A percentile compares a stretch with the other conserved stretches of the same genome.
These are phyloP conservation scores for Ophion ventricosus DNA, from an alignment of 2,888 invertebrate species.

Conservation along the genomic window DNA sequence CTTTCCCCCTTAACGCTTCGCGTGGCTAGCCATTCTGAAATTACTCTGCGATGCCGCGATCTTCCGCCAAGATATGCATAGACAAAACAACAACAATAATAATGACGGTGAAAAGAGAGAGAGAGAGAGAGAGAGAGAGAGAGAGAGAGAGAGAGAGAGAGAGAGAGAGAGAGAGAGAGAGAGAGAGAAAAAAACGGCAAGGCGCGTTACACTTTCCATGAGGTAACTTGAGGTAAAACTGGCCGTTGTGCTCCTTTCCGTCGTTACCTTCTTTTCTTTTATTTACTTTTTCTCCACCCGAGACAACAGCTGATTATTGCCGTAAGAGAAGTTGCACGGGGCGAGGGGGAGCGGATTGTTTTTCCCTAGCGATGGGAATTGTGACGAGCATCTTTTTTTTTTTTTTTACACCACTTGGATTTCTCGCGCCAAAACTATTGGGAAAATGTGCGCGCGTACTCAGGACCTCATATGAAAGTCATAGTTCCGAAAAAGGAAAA, in stretches of 20 bases:
- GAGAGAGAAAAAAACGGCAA: not conserved
- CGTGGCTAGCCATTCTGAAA: not conserved
- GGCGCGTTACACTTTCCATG: conserved; percentile 30
- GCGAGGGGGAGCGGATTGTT: not conserved
- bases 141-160: no score
- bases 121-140: no score
- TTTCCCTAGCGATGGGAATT: conserved; percentile 46
- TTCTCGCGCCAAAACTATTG: not conserved
- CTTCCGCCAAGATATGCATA: conserved; percentile 6
- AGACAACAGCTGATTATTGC: conserved; percentile 23
- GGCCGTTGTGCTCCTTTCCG: not conserved
- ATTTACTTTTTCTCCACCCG: conserved; percentile 4
- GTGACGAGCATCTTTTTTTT: conserved; percentile 40
- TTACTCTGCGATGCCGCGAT: conserved; percentile 13
- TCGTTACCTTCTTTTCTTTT: conserved; percentile 7
- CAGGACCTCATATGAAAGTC: no score
- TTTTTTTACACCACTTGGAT: not conserved
- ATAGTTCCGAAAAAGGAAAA: no score
- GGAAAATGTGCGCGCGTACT: not conserved
- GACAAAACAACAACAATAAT: not conserved
- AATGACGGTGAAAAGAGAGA: no score
- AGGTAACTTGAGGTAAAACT: conserved; percentile 24
- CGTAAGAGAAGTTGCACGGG: not conserved
- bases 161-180: no score
- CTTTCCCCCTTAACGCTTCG: not conserved